These are phyloP conservation scores for Microcebus griseorufus DNA, from an alignment of 2,113 vertebrate species.

Conservation along the genomic window DNA sequence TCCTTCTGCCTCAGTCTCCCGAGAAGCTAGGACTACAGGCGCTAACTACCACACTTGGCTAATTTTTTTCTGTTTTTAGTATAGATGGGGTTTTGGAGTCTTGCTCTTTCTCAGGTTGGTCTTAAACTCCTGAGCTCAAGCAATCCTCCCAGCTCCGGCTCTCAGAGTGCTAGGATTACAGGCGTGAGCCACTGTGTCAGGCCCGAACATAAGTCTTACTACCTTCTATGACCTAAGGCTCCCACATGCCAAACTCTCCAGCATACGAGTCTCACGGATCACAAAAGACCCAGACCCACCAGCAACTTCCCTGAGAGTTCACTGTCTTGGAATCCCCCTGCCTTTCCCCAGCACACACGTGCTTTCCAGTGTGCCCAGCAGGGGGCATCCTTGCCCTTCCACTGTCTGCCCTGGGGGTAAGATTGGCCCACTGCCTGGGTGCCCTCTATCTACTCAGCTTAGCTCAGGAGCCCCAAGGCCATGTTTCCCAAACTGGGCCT, in stretches of 20 bases:
- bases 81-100: too few species aligned
- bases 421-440: not conserved
- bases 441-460: not conserved
- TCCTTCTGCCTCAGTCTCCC: too few species aligned
- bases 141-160: too few species aligned
- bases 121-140: too few species aligned
- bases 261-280: not conserved
- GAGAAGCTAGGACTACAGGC: too few species aligned
- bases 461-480: not conserved
- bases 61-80: too few species aligned
- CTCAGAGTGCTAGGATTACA: too few species aligned
- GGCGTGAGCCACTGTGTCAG: too few species aligned
- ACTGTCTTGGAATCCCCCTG: not conserved
- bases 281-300: not conserved
- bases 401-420: not conserved
- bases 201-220: not conserved
- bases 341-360: not conserved
- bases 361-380: constrained; percentile 58
- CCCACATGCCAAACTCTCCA: not conserved
- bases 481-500: not conserved
- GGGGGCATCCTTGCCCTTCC: constrained; percentile 74
- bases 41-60: too few species aligned
- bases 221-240: not conserved
- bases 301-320: not conserved
- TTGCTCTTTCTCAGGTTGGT: too few species aligned